A percentile compares a stretch with the other conserved stretches of the same genome.
Evolutionary conservation across 2,113 vertebrate genomes (phyloP).

Genomic region (Cnemophilus loriae): DNA sequence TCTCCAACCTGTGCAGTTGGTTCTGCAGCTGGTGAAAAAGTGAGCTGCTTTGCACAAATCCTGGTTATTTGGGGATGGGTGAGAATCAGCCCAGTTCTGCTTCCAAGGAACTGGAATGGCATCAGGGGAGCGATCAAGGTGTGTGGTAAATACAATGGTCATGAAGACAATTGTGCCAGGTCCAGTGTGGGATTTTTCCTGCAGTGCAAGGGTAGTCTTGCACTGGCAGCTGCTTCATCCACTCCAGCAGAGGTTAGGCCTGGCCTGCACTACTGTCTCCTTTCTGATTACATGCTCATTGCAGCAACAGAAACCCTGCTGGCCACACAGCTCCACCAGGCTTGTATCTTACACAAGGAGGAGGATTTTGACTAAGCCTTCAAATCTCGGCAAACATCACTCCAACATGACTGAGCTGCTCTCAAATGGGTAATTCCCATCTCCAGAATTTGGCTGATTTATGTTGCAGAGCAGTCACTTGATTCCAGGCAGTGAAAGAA

Average conservation of each 20-base stretch:
- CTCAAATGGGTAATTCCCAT: not conserved
- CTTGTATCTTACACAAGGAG: not conserved
- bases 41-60: not conserved
- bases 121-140: not conserved
- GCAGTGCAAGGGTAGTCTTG: not conserved
- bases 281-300: not conserved
- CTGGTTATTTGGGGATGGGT: not conserved
- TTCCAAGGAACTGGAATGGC: not conserved
- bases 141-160: not conserved
- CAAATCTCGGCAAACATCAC: not conserved
- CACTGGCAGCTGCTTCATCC: not conserved
- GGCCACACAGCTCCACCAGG: not conserved
- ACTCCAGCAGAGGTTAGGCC: not conserved
- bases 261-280: not conserved
- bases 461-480: not conserved
- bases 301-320: not conserved
- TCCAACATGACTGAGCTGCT: rapidly evolving
- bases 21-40: not conserved
- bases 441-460: not conserved
- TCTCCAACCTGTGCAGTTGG: not conserved
- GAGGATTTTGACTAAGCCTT: not conserved
- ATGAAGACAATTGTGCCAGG: rapidly evolving
- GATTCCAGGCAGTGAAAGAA: not conserved
- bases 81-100: not conserved
- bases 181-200: not conserved